These are phyloP conservation scores for Lithobates pipiens DNA, from an alignment of 2,797 vertebrate genomes.

Conservation along the genomic window DNA sequence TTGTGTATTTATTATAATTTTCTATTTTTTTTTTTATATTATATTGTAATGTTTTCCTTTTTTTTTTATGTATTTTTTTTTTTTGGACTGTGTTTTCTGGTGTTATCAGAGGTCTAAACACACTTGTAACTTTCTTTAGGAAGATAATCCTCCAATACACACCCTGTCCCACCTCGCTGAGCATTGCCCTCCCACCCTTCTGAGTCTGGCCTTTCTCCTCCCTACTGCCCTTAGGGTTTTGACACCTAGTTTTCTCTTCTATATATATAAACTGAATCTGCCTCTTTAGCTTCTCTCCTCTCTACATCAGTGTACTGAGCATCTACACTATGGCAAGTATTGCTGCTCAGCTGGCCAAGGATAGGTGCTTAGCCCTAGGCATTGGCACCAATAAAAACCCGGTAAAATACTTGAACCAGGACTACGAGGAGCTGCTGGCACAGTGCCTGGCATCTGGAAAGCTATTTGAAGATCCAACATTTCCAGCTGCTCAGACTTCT, in stretches of 20 bases:
- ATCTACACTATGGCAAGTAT: slow-evolving; percentile 67
- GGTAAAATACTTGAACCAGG: slow-evolving; percentile 82
- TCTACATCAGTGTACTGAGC: neutral
- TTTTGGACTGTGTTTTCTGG: no score
- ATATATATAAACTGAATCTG: neutral
- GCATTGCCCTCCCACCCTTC: neutral
- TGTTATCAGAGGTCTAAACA: no score
- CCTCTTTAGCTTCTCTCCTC: no score
- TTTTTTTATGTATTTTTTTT: no score
- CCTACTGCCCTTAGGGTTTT: neutral
- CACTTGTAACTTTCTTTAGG: no score
- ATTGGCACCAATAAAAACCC: slow-evolving; percentile 75
- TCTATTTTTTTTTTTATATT: no score
- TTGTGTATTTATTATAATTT: no score
- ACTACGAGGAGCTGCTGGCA: slow-evolving; percentile 77
- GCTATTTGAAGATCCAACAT: slow-evolving; percentile 84
- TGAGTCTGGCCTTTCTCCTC: neutral
- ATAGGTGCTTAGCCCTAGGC: slow-evolving; percentile 61
- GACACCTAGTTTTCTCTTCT: neutral
- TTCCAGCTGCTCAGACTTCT: slow-evolving; percentile 77
- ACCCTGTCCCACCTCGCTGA: neutral
- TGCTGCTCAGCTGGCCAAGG: slow-evolving; percentile 67
- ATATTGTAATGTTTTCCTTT: no score
- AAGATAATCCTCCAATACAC: neutral
- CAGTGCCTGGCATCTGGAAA: slow-evolving; percentile 76